Evolutionary conservation across 2,113 vertebrate genomes (phyloP).

Genomic region (Monarcha castaneiventris): DNA sequence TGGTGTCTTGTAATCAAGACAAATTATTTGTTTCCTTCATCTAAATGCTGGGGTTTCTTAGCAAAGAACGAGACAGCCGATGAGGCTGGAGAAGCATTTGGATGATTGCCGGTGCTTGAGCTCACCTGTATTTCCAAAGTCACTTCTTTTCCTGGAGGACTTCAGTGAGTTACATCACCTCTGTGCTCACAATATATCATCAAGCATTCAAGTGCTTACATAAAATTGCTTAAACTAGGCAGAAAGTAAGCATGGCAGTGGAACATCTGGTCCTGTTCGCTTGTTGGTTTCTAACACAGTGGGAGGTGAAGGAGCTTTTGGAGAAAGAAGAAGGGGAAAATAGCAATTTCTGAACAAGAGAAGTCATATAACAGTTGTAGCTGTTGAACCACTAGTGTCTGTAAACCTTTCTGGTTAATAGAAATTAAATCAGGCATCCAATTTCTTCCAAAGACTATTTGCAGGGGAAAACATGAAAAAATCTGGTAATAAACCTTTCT

Average conservation of each 20-base stretch:
- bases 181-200: not conserved
- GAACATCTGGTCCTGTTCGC: constrained; percentile 26
- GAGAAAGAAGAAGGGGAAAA: not conserved
- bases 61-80: constrained; percentile 31
- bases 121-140: constrained; percentile 28
- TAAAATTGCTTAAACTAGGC: constrained; percentile 2
- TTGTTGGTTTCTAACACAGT: not conserved
- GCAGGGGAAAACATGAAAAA: not conserved
- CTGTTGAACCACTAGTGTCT: not conserved
- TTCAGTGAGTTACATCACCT: not conserved
- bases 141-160: not conserved
- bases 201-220: not conserved
- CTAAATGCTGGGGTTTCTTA: not conserved
- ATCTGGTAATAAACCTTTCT: not conserved
- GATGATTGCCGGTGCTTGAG: not conserved
- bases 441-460: not conserved
- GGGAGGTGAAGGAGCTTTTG: not conserved
- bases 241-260: not conserved
- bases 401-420: not conserved
- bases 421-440: not conserved
- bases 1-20: constrained; percentile 1
- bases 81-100: not conserved
- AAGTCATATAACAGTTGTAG: not conserved
- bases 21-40: constrained; percentile 14
- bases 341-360: not conserved